Percentiles rank a stretch among this genome's conserved stretches.
These are phyloP conservation scores for Cheilosia variabilis DNA, from an alignment of 2,888 invertebrate species.

Conservation along the genomic window DNA sequence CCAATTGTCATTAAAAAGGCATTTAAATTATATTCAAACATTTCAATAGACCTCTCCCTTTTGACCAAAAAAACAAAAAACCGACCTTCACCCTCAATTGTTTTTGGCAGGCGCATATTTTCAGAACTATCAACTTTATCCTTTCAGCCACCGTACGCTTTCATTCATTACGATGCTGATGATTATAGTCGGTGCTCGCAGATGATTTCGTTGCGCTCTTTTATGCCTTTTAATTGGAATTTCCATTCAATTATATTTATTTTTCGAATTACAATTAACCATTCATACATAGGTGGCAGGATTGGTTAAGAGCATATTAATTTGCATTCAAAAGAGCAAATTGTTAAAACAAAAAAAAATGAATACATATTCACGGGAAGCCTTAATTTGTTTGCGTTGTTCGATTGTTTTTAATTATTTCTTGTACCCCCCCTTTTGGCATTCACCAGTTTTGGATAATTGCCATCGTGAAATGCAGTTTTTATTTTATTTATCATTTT, in stretches of 20 bases:
- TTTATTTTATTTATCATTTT: conserved; percentile 9
- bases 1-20: no score
- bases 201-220: conserved; percentile 17
- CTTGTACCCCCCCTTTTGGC: conserved; percentile 6
- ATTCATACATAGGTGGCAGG: conserved; percentile 25
- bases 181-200: background rate
- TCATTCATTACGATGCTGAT: background rate
- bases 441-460: conserved; percentile 23
- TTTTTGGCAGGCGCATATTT: background rate
- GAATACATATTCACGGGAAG: conserved; percentile 4
- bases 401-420: conserved; percentile 62
- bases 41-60: background rate
- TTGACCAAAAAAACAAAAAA: background rate
- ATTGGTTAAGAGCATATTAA: conserved; percentile 33
- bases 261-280: conserved; percentile 58
- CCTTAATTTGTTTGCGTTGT: conserved; percentile 61
- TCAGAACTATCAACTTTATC: conserved; percentile 45
- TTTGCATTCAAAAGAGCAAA: conserved; percentile 25
- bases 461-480: conserved; percentile 42
- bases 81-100: background rate
- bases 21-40: background rate
- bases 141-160: background rate
- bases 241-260: conserved; percentile 50
- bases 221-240: conserved; percentile 49
- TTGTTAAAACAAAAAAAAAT: conserved; percentile 1